Evolutionary conservation across 2,797 vertebrate species (phyloP).

Genomic region (Catharus ustulatus): DNA sequence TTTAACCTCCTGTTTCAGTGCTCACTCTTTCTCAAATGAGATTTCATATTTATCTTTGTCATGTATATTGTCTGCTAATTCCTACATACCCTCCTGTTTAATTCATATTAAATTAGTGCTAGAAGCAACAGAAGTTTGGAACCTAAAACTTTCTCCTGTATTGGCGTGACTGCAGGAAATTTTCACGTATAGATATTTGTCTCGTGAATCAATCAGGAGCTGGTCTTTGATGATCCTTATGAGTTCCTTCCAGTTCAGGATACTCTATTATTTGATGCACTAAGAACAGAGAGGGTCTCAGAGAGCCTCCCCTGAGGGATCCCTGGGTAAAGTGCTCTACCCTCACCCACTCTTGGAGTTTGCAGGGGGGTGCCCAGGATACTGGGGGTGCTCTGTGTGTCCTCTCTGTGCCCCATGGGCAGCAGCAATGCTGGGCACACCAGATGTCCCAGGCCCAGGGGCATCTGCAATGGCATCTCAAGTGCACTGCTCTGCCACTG

Average conservation of each 20-base stretch:
- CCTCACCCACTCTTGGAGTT: neutral
- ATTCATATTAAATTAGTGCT: neutral
- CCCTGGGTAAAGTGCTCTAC: no score
- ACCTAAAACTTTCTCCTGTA: neutral
- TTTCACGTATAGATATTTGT: neutral
- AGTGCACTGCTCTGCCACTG: accelerated
- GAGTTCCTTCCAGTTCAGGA: neutral
- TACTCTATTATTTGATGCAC: neutral
- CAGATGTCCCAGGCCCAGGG: accelerated
- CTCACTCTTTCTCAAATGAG: neutral
- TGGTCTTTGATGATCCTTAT: neutral
- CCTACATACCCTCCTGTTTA: neutral
- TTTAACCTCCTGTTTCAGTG: neutral
- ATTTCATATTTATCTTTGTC: neutral
- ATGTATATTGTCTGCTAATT: neutral
- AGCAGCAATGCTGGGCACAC: accelerated
- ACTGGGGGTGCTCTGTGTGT: neutral
- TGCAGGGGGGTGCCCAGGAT: accelerated
- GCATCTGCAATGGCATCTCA: neutral
- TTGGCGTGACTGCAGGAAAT: neutral
- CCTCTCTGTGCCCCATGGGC: accelerated
- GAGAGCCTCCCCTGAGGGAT: neutral
- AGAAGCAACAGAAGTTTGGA: neutral
- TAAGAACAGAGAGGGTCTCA: accelerated
- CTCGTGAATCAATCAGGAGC: neutral